Evolutionary conservation across 2,113 vertebrate genomes (phyloP).

Genomic region (Lanius ludovicianus): DNA sequence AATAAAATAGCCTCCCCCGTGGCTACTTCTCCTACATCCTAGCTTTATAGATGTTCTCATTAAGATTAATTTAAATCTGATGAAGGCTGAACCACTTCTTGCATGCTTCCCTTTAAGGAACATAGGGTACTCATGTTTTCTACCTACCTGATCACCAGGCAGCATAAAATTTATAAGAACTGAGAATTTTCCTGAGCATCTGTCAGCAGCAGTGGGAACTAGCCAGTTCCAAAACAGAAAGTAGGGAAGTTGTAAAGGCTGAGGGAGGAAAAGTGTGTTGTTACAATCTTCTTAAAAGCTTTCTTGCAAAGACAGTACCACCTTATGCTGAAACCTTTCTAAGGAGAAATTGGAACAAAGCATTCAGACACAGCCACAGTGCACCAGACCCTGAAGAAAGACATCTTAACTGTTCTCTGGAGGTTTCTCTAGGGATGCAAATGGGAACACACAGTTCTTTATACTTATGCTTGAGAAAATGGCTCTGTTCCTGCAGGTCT

Average conservation of each 20-base stretch:
- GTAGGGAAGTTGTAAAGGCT: neutral
- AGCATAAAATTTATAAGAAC: neutral
- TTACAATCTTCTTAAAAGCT: neutral
- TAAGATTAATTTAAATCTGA: neutral
- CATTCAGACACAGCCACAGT: neutral
- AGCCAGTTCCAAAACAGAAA: neutral
- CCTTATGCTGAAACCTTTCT: neutral
- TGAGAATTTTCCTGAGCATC: neutral
- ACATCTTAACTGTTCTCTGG: neutral
- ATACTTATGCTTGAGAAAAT: neutral
- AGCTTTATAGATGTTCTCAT: neutral
- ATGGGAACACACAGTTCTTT: neutral
- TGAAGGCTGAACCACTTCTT: neutral
- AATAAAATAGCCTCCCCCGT: neutral
- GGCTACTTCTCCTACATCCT: neutral
- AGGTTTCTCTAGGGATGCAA: neutral
- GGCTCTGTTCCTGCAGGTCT: neutral
- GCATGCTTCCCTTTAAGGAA: neutral
- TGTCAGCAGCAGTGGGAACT: neutral
- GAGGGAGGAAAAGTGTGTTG: neutral
- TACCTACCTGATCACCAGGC: neutral
- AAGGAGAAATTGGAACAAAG: neutral
- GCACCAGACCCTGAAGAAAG: neutral
- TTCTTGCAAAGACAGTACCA: neutral
- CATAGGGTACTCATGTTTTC: neutral